These are phyloP conservation scores for Portunus trituberculatus DNA, from an alignment of 1,140 invertebrate genomes.

Conservation along the genomic window DNA sequence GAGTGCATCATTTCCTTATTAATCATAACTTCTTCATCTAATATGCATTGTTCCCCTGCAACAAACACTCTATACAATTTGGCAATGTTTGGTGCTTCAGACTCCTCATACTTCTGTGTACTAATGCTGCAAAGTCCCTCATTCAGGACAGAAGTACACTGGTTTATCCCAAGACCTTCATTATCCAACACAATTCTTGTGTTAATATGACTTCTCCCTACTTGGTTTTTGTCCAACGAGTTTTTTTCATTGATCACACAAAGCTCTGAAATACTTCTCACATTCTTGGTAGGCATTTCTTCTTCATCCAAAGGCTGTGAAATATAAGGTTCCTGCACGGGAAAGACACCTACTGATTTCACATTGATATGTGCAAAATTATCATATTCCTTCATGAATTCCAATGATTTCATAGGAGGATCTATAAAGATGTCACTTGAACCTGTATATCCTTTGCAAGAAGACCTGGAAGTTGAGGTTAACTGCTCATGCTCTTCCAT, in stretches of 20 bases:
- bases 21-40: constrained; percentile 57
- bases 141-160: neutral
- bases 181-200: neutral
- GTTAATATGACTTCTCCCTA: neutral
- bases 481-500: neutral
- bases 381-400: neutral
- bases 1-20: constrained; percentile 48
- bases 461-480: neutral
- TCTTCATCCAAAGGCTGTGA: neutral
- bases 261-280: neutral
- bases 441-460: neutral
- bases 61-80: constrained; percentile 57
- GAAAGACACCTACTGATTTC: neutral
- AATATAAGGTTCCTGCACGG: neutral
- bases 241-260: neutral
- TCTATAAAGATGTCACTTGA: neutral
- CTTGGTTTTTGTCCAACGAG: neutral
- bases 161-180: neutral
- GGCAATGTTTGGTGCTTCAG: constrained; percentile 51
- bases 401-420: neutral
- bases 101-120: neutral
- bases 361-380: neutral
- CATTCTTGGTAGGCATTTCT: too few relatives aligned
- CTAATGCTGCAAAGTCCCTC: neutral
- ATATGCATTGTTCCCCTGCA: constrained; percentile 31